Evolutionary conservation across 2,797 vertebrate genomes (phyloP), one percentile per base, ranked within the genome.

Genomic region (Neopelma chrysocephalum): DNA sequence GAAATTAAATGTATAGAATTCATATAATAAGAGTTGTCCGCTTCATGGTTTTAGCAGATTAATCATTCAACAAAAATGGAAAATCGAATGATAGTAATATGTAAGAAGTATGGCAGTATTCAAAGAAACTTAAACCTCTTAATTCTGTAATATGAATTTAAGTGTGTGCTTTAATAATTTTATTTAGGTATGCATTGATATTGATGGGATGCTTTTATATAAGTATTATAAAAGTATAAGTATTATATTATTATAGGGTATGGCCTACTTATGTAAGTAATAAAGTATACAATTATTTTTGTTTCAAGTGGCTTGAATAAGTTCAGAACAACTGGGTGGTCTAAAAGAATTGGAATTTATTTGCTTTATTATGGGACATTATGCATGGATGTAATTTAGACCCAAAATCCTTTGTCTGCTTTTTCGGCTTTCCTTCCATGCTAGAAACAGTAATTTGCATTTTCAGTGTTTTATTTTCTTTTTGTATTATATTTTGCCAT

Each of bases 201-300:
- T 2, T 10, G 15, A 68, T 69, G 14, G 6, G 4, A 36, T 25
- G 4, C 10, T 82, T 81, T 60, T n/a, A 72, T 2, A 0, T 10
- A 54, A 43, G 1, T 34, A 40, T 48, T 42, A 12, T 32, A 27
- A 69, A 75, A 66, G n/a, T 2, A 0, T 10, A 54, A 43, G 1
- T 34, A 40, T 48, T 42, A 12, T 32, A 27, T n/a, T n/a, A n/a
- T n/a, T n/a, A 69, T 71, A 66, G 1, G 2, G 11, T 56, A 40
- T 40, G 10, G 25, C 9, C 19, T 65, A 61, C 10, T 47, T 75
- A 58, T 19, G 40, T 31, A n/a, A 57, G 3, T 38, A 70, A 58
- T 15, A 53, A 58, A 40, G 2, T 18, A 27, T 4, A 31, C 36
- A 31, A 62, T 27, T 25, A 25, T 75, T 79, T 82, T 71, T 58